Conservation (phyloP, 2,888 invertebrate genomes). For the Catotricha subobsoleta region DNA sequence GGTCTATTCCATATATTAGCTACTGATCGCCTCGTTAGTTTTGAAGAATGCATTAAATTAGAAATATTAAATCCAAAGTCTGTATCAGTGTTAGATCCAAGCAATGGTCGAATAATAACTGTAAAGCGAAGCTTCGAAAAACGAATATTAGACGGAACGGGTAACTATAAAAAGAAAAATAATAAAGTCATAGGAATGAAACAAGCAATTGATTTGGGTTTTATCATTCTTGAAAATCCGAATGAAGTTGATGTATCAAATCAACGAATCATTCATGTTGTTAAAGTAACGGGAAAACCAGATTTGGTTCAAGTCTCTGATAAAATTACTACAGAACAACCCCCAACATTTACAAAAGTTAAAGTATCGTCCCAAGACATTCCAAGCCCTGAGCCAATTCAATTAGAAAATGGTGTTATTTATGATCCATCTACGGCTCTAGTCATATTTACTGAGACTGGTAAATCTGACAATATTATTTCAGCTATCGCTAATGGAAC, state of each 20-base stretch:
- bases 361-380: conserved; percentile 26
- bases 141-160: conserved; percentile 56
- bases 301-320: conserved; percentile 53
- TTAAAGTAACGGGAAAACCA: conserved; percentile 49
- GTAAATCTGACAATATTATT: conserved; percentile 50
- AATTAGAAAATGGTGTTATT: conserved; percentile 52
- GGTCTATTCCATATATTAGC: conserved; percentile 76
- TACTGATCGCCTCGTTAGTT: conserved; percentile 64
- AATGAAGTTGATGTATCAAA: conserved; percentile 30
- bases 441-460: conserved; percentile 52
- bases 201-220: conserved; percentile 48
- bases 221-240: conserved; percentile 41
- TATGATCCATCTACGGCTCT: conserved; percentile 61
- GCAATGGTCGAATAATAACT: conserved; percentile 45
- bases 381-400: conserved; percentile 42
- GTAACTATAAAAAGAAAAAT: conserved; percentile 45
- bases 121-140: conserved; percentile 58
- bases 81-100: conserved; percentile 62
- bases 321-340: conserved; percentile 30
- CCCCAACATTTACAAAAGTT: conserved; percentile 27
- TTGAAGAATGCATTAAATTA: conserved; percentile 72
- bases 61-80: conserved; percentile 73
- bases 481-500: conserved; percentile 60
- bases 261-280: conserved; percentile 51
- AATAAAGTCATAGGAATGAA: conserved; percentile 44